Percentiles rank a stretch among this genome's conserved stretches.
phyloP scores from a whole-genome alignment of 2,888 invertebrate genomes.

The Dynastes hyllus region DNA sequence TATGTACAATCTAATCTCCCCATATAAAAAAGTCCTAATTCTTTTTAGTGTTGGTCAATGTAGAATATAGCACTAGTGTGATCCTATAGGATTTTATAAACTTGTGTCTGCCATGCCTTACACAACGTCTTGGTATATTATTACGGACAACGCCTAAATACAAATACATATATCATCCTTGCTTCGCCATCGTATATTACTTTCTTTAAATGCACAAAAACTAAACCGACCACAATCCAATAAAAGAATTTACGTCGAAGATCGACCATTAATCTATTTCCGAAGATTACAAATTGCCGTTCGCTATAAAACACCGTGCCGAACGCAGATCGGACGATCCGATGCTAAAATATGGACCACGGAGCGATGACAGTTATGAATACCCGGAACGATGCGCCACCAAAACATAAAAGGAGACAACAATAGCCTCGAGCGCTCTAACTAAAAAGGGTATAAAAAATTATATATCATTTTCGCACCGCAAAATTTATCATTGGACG shows the following conservation, averaged over 20 bases:
- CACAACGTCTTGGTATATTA: not conserved
- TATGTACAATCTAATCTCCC: too few relatives aligned
- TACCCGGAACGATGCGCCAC: conserved; percentile 38
- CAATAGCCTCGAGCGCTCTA: conserved; percentile 41
- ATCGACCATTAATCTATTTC: conserved; percentile 29
- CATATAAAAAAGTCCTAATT: too few relatives aligned
- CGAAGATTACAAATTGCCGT: conserved; percentile 33
- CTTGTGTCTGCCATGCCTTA: too few relatives aligned
- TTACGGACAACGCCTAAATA: not conserved
- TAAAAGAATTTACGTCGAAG: conserved; percentile 18
- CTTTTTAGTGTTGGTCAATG: too few relatives aligned
- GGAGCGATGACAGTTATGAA: conserved; percentile 48
- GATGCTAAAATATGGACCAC: conserved; percentile 47
- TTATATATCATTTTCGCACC: conserved; percentile 46
- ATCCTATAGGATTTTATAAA: too few relatives aligned
- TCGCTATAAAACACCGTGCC: conserved; percentile 9
- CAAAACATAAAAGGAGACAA: conserved; percentile 47
- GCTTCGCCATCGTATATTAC: not conserved
- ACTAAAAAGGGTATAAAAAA: conserved; percentile 45
- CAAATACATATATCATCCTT: conserved; percentile 1
- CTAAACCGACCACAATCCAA: not conserved
- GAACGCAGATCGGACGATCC: conserved; percentile 15
- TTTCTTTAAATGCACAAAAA: conserved; percentile 1
- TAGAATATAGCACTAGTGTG: too few relatives aligned
- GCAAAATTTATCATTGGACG: conserved; percentile 47